Evolutionary conservation across 2,888 invertebrate genomes (phyloP).

Genomic region (Pandemis heparana): DNA sequence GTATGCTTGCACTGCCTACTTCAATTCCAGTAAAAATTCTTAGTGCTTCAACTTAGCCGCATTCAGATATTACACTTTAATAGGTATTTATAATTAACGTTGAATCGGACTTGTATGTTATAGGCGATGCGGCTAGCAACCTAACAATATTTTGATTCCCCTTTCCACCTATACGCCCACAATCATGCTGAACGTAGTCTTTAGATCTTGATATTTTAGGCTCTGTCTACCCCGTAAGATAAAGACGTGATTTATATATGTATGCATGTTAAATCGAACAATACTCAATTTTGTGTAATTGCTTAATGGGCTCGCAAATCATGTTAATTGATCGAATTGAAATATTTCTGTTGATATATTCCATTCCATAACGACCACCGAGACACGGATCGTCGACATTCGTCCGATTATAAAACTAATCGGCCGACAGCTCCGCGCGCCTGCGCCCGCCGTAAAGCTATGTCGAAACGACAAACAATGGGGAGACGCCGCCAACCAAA

Average conservation of each 20-base stretch:
- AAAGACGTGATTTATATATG: no score
- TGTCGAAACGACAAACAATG: slow-evolving; percentile 68
- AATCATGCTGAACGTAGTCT: no score
- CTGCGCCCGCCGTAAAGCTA: slow-evolving; percentile 48
- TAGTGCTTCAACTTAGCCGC: not conserved
- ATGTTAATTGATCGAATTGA: not conserved
- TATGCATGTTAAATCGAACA: not conserved
- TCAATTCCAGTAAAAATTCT: not conserved
- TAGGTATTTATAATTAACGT: no score
- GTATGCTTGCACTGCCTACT: slow-evolving; percentile 11
- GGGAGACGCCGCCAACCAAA: slow-evolving; percentile 56
- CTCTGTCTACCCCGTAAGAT: no score
- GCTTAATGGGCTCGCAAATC: not conserved
- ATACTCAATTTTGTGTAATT: not conserved
- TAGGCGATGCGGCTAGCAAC: no score
- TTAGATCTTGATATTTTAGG: no score
- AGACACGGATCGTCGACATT: not conserved
- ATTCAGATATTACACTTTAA: not conserved
- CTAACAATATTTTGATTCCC: no score
- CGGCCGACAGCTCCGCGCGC: slow-evolving; percentile 22
- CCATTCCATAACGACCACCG: not conserved
- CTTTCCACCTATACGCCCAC: no score
- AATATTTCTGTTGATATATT: not conserved
- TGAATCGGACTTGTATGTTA: not conserved
- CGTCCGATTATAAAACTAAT: slow-evolving; percentile 31